phyloP scores from a whole-genome alignment of 1,140 invertebrate genomes.

The Scaptomyza hsui region DNA sequence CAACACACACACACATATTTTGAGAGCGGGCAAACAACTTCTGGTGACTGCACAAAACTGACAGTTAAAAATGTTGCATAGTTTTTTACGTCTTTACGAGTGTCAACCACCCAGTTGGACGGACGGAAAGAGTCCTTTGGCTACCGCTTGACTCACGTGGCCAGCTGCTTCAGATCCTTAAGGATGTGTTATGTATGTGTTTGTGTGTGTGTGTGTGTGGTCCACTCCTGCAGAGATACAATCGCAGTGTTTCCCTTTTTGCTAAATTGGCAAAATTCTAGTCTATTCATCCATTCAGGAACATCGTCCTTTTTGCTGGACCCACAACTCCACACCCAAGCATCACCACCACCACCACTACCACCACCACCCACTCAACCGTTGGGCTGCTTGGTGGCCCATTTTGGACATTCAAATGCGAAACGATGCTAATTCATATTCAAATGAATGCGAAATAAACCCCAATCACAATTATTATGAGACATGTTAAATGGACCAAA shows the following conservation, averaged over 20 bases:
- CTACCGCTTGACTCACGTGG: slow-evolving; percentile 52
- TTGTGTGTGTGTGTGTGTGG: slow-evolving; percentile 39
- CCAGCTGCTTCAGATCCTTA: slow-evolving; percentile 46
- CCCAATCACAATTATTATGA: slow-evolving; percentile 83
- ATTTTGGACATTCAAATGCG: slow-evolving; percentile 58
- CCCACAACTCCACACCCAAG: slow-evolving; percentile 15
- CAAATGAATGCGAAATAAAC: slow-evolving; percentile 83
- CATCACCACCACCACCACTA: neutral
- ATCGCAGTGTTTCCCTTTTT: slow-evolving; percentile 72
- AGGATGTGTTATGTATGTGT: slow-evolving; percentile 24
- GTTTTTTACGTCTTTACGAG: slow-evolving; percentile 80
- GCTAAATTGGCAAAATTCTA: slow-evolving; percentile 80
- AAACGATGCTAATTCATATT: slow-evolving; percentile 83
- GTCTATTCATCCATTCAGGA: slow-evolving; percentile 62
- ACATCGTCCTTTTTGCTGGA: slow-evolving; percentile 38
- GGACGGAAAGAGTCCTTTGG: slow-evolving; percentile 13
- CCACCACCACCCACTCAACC: neutral
- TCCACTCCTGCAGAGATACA: slow-evolving; percentile 69
- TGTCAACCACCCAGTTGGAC: slow-evolving; percentile 70
- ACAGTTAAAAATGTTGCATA: slow-evolving; percentile 79
- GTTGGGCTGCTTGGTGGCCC: slow-evolving; percentile 18
- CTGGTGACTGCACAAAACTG: slow-evolving; percentile 55
- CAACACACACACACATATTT: slow-evolving; percentile 19
- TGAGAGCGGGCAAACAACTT: slow-evolving; percentile 27
- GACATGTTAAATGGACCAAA: slow-evolving; percentile 84